Evolutionary conservation across 1,140 invertebrate genomes (phyloP), one percentile per base, ranked within the genome.

Genomic region (Drosophila eugracilis): DNA sequence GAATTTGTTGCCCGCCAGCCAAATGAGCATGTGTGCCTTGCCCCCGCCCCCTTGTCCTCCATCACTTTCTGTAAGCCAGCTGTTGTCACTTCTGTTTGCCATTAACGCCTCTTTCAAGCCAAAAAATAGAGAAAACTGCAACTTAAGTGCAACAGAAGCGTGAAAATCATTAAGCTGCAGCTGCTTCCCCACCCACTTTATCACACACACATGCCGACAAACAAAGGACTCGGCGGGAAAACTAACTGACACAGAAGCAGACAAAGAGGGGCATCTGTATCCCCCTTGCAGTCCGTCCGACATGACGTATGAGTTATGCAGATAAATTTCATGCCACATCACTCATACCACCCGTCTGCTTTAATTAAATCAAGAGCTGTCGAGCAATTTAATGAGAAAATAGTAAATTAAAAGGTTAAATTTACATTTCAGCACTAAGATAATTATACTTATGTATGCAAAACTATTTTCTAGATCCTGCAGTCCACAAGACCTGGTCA

Each of bases 81-180:
- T 84, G 81, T 84, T 84, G 80, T 85, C 80, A 52, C 79, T 44
- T 58, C 70, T 70, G 79, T 75, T 83, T 75, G 79, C 81, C 80
- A 86, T 86, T 84, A 84, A 80, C 80, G 76, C 65, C 44, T 52
- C 36, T 49, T 36, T 49, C 55, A 58, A 48, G 49, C 34, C 34
- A 59, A 62, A 71, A 67, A 63, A 48, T 21, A 30, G 54, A 60
- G 55, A 79, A 74, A 73, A 57, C 55, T 76, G 49, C 72, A 84
- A 80, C 76, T 80, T 80, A 76, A 84, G 80, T 85, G 81, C 72
- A 85, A 63, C 34, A 80, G 49, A 57, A 80, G 76, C 60, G 76
- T 75, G 75, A 79, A 84, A 84, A 84, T 86, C 80, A 86, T 84
- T 84, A 84, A 84, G 76, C 76, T 85, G 22, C 80, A 84, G 65